Evolutionary conservation across 1,140 invertebrate genomes (phyloP).

Genomic region (Musca domestica): DNA sequence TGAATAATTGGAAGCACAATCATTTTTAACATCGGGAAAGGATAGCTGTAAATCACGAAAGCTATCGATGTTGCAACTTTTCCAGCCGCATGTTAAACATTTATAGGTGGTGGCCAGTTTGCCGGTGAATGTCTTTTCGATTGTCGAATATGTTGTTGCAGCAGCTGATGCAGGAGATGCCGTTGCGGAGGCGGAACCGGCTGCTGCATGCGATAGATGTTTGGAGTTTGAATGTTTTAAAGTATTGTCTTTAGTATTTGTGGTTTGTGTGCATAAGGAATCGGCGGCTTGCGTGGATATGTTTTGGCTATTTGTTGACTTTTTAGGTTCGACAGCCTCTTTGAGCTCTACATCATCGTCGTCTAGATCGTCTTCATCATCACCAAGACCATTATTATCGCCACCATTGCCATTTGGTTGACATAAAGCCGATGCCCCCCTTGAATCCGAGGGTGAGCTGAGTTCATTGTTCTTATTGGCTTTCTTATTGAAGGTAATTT

Average conservation of each 20-base stretch:
- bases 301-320: not conserved
- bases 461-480: not conserved
- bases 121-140: constrained; percentile 72
- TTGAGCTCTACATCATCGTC: not conserved
- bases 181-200: not conserved
- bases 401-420: constrained; percentile 24
- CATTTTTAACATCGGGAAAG: constrained; percentile 66
- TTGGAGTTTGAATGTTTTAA: not conserved
- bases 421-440: constrained; percentile 15
- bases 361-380: not conserved
- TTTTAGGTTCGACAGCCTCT: not conserved
- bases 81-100: constrained; percentile 68
- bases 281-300: not conserved
- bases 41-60: constrained; percentile 80
- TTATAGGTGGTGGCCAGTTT: constrained; percentile 69
- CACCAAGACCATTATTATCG: constrained; percentile 21
- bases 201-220: not conserved
- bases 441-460: not conserved
- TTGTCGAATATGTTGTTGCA: constrained; percentile 31
- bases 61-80: constrained; percentile 70
- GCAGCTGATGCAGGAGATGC: not conserved
- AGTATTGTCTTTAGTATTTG: constrained; percentile 10
- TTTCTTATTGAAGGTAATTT: constrained; percentile 46
- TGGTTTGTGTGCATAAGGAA: not conserved
- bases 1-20: constrained; percentile 57